These are phyloP conservation scores for Choristoneura fumiferana DNA, from an alignment of 1,140 invertebrate species.

Conservation along the genomic window DNA sequence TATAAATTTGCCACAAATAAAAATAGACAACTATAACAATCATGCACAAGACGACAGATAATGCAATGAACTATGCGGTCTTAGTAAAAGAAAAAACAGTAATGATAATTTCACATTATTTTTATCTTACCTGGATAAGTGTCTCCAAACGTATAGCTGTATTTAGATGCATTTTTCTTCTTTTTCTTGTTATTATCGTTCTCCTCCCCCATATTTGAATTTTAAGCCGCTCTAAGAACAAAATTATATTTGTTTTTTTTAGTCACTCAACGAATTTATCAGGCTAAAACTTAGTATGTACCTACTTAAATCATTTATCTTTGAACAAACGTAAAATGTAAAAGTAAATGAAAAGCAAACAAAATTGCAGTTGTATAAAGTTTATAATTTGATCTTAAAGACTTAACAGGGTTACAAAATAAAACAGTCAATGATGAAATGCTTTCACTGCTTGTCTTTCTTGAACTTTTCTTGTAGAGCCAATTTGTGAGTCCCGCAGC, in stretches of 20 bases:
- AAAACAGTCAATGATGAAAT: slow-evolving; percentile 53
- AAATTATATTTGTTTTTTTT: too few species aligned
- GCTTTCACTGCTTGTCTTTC: slow-evolving; percentile 40
- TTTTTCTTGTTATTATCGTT: slow-evolving; percentile 63
- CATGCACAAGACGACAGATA: too few species aligned
- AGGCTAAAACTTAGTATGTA: too few species aligned
- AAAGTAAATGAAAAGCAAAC: too few species aligned
- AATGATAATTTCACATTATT: too few species aligned
- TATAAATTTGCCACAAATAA: too few species aligned
- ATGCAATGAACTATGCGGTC: too few species aligned
- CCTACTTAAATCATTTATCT: too few species aligned
- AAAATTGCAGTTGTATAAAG: slow-evolving; percentile 31
- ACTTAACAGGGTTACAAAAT: slow-evolving; percentile 66
- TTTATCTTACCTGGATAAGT: slow-evolving; percentile 48
- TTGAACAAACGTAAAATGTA: too few species aligned
- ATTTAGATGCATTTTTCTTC: slow-evolving; percentile 59
- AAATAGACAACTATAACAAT: too few species aligned
- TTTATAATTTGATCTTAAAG: slow-evolving; percentile 27
- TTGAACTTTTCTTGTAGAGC: slow-evolving; percentile 61
- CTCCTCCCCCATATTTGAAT: slow-evolving; percentile 51
- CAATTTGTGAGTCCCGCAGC: slow-evolving; percentile 63
- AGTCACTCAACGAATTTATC: slow-evolving; percentile 12
- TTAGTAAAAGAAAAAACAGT: too few species aligned
- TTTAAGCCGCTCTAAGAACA: too few species aligned
- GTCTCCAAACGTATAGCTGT: slow-evolving; percentile 67